Conservation (phyloP, 2,888 invertebrate genomes). For the Bhutanitis thaidina region DNA sequence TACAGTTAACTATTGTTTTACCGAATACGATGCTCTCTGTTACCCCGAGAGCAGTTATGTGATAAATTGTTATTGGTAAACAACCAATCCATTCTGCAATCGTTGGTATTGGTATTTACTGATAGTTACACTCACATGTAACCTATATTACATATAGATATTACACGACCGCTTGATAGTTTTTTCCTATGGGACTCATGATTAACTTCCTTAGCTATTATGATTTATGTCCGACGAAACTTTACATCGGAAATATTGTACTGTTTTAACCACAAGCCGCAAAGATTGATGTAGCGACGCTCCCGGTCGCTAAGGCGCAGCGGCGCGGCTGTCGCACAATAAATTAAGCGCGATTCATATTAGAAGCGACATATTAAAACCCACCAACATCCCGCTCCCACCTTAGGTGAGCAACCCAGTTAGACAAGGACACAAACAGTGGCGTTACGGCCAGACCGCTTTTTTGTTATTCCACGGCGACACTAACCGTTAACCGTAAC, state of each 20-base stretch:
- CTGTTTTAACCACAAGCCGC: constrained; percentile 41
- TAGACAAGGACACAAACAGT: constrained; percentile 57
- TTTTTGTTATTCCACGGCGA: constrained; percentile 69
- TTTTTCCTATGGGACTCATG: constrained; percentile 7
- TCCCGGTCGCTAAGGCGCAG: constrained; percentile 49
- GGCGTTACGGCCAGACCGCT: constrained; percentile 56
- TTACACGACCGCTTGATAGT: no score
- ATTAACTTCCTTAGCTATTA: constrained; percentile 29
- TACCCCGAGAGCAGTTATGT: no score
- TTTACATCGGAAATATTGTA: constrained; percentile 20
- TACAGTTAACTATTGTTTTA: no score
- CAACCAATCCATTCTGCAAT: no score
- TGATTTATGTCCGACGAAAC: constrained; percentile 40
- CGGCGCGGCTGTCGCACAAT: constrained; percentile 72
- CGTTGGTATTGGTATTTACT: no score
- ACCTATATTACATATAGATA: no score
- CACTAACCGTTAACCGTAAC: constrained; percentile 66
- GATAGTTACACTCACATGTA: no score
- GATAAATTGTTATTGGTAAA: no score
- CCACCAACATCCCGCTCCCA: constrained; percentile 55
- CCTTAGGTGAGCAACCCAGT: constrained; percentile 39
- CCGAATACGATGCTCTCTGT: no score
- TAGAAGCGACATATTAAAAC: constrained; percentile 62
- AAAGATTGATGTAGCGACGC: constrained; percentile 71
- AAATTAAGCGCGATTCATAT: constrained; percentile 74